A percentile compares a stretch with the other conserved stretches of the same genome.
Evolutionary conservation across 2,888 invertebrate species (phyloP).

Genomic region (Neria commutata): DNA sequence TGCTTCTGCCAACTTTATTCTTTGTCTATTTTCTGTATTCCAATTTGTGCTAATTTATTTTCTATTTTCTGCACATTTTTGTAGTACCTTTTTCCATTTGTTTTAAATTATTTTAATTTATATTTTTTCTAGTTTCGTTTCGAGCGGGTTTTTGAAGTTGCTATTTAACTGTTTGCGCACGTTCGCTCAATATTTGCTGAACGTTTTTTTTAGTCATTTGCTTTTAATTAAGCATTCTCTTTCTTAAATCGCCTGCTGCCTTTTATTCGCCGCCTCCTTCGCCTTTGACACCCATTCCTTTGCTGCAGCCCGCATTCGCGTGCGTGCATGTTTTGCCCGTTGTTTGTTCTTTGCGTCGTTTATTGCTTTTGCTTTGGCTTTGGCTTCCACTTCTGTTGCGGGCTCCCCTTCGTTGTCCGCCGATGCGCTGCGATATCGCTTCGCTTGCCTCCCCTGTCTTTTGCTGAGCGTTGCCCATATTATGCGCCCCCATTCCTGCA

Average conservation of each 20-base stretch:
- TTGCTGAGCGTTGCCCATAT: no score
- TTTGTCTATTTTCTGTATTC: no score
- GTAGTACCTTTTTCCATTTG: no score
- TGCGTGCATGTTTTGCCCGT: slow-evolving; percentile 32
- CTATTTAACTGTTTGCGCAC: slow-evolving; percentile 45
- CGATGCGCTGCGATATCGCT: no score
- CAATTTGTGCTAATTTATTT: no score
- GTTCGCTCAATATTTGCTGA: slow-evolving; percentile 51
- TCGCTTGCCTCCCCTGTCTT: no score
- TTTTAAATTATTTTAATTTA: background rate
- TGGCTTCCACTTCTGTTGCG: slow-evolving; percentile 30
- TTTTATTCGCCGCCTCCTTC: background rate
- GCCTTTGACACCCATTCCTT: slow-evolving; percentile 5
- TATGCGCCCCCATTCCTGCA: no score
- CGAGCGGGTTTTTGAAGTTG: no score
- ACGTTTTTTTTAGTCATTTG: no score
- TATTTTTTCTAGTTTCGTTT: background rate
- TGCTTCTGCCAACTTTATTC: no score
- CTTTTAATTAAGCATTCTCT: slow-evolving; percentile 39
- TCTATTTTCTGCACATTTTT: no score
- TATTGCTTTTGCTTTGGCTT: background rate
- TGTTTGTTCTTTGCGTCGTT: background rate
- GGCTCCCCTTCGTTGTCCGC: slow-evolving; percentile 2
- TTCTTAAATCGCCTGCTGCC: background rate
- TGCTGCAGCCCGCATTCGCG: slow-evolving; percentile 16